Percentiles rank a stretch among this genome's conserved stretches.
Evolutionary conservation across 2,888 invertebrate genomes (phyloP).

Genomic region (Gordius sp.): DNA sequence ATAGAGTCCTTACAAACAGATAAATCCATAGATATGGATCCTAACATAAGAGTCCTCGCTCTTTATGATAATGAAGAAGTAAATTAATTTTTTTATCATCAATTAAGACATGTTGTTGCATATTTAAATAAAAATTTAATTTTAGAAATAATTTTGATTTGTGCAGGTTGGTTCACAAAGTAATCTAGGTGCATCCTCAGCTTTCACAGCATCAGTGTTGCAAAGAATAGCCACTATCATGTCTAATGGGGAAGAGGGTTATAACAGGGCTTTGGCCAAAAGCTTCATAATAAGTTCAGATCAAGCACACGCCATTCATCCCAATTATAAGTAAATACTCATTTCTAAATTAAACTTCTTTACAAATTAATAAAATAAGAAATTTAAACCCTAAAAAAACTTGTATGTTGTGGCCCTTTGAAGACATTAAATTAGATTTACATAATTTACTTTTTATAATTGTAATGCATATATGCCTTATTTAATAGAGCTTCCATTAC

Average conservation of each 20-base stretch:
- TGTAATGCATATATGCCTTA: no score
- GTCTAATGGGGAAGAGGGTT: slow-evolving; percentile 21
- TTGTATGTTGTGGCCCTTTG: no score
- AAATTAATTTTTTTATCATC: slow-evolving; percentile 11
- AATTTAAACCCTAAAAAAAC: no score
- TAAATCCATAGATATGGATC: slow-evolving; percentile 25
- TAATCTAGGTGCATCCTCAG: slow-evolving; percentile 32
- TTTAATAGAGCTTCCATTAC: no score
- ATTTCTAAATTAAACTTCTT: no score
- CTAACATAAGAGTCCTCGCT: slow-evolving; percentile 29
- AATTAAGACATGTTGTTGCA: background rate
- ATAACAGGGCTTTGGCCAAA: slow-evolving; percentile 30
- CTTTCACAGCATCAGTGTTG: slow-evolving; percentile 30
- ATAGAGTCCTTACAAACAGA: slow-evolving; percentile 26
- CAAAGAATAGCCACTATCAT: slow-evolving; percentile 23
- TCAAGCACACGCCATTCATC: slow-evolving; percentile 32
- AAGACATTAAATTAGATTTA: no score
- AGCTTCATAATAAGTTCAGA: slow-evolving; percentile 30
- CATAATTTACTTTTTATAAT: no score
- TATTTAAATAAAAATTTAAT: background rate
- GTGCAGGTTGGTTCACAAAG: slow-evolving; percentile 31
- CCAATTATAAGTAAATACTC: slow-evolving; percentile 31
- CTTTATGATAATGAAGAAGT: slow-evolving; percentile 34
- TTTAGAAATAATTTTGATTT: background rate
- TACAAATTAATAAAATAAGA: no score